Base-by-base conservation (phyloP, 1,140 invertebrate species). In the Hesperophylax magnus region DNA sequence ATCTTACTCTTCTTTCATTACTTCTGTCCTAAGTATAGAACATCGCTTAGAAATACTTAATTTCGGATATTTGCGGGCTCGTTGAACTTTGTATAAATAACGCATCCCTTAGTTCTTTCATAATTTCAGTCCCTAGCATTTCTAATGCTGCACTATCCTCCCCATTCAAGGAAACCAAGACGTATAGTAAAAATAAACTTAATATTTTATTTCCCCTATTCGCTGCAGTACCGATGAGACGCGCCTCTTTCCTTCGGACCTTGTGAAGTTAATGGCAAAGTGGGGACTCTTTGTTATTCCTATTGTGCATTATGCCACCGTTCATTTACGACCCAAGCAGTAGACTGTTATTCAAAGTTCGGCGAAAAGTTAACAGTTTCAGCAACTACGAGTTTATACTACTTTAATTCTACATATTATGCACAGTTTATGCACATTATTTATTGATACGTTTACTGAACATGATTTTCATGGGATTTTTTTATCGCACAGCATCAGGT, bases 221-320 rank as follows among this genome's bases (percentile, higher is more conserved):
- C 4, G 24, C 22, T n/a, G 22, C 63, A 17, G 22, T 67, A 61
- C 58, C 27, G 34, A 27, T 17, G 17, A 72, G 47, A 54, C 4
- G 18, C 7, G 27, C 18, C 20, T 52, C 31, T 72, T 72, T 54
- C n/a, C 27, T 15, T 54, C 15, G 47, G 3, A 9, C 27, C 53
- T 11, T 24, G 18, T 53, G 20, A 17, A 72, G 22, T 34, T 24
- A 52, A 54, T 56, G 20, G 18, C 7, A 34, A 22, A n/a, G 47
- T 27, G 47, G 5, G 11, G 69, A 56, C 52, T 52, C 11, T 52
- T 72, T 53, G 47, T 52, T 72, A 53, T 72, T 72, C 47, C 39
- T 53, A 52, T 72, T 56, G 69, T 72, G 69, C 69, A 72, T 72
- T 24, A 56, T 72, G 69, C 69, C 69, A 54, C 69, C 53, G 69